A percentile compares a stretch with the other conserved stretches of the same genome.
These are phyloP conservation scores for Eupithecia exiguata DNA, from an alignment of 2,888 invertebrate species.

Conservation along the genomic window DNA sequence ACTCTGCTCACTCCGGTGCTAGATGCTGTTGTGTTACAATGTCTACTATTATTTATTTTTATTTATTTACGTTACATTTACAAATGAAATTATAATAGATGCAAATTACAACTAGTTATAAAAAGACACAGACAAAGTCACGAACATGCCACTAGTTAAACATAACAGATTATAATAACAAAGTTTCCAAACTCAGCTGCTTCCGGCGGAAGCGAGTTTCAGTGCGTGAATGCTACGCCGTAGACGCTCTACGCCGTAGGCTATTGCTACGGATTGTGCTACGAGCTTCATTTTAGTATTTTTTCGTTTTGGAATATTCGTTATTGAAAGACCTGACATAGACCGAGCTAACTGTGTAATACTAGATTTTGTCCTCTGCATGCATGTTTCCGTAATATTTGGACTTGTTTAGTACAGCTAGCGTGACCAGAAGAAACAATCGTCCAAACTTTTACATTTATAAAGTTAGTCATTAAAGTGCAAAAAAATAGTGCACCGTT, in stretches of 20 bases:
- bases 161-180: conserved; percentile 22
- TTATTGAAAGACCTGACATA: background rate
- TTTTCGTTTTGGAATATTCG: background rate
- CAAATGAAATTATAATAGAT: too few species aligned
- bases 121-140: background rate
- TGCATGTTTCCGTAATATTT: background rate
- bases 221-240: conserved; percentile 57
- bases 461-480: background rate
- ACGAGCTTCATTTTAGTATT: conserved; percentile 18
- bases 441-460: background rate
- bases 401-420: background rate
- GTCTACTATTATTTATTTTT: background rate
- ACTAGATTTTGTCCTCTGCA: background rate
- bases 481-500: background rate
- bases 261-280: conserved; percentile 31
- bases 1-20: too few species aligned
- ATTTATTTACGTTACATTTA: background rate
- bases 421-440: background rate
- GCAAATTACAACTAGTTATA: too few species aligned
- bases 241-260: conserved; percentile 61
- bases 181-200: conserved; percentile 44
- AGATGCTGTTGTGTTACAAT: too few species aligned
- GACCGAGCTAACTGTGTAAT: background rate
- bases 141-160: background rate
- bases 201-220: conserved; percentile 50